Percentiles rank a stretch among this genome's conserved stretches.
Evolutionary conservation across 1,140 invertebrate genomes (phyloP).

Genomic region (Drosophila parabipectinata): DNA sequence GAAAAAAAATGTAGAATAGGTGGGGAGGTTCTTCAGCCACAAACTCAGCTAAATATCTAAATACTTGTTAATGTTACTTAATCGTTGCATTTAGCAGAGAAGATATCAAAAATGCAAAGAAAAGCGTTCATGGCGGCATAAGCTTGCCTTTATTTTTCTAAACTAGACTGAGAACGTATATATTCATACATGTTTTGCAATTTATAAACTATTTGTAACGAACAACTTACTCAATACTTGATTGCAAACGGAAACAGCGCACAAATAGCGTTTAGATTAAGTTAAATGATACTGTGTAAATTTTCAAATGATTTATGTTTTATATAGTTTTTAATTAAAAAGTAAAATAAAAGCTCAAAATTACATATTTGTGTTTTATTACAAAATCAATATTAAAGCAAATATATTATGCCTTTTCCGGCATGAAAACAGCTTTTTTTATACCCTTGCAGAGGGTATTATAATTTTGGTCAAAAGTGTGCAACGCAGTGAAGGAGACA

Average conservation of each 20-base stretch:
- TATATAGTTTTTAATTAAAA: conserved; percentile 65
- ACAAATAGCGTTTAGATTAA: conserved; percentile 67
- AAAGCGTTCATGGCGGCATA: conserved; percentile 12
- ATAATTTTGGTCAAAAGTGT: no score
- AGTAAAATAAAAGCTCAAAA: conserved; percentile 69
- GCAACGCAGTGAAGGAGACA: no score
- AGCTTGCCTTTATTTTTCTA: conserved; percentile 55
- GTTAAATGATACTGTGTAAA: conserved; percentile 64
- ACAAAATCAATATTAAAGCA: no score
- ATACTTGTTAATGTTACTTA: conserved; percentile 66
- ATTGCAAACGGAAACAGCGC: conserved; percentile 55
- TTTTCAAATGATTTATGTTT: conserved; percentile 64
- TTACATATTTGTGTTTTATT: neutral
- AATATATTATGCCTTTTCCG: no score
- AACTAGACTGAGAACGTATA: conserved; percentile 71
- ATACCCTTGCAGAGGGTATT: no score
- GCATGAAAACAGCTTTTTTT: no score
- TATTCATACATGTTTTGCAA: conserved; percentile 44
- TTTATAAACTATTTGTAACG: conserved; percentile 30
- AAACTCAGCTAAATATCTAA: conserved; percentile 39
- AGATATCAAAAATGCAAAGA: conserved; percentile 22
- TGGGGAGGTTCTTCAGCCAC: neutral
- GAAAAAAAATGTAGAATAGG: conserved; percentile 1
- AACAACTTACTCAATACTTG: conserved; percentile 60
- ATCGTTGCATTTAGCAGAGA: conserved; percentile 70